Conservation (phyloP, 2,113 vertebrate genomes). For the Plestiodon gilberti region DNA sequence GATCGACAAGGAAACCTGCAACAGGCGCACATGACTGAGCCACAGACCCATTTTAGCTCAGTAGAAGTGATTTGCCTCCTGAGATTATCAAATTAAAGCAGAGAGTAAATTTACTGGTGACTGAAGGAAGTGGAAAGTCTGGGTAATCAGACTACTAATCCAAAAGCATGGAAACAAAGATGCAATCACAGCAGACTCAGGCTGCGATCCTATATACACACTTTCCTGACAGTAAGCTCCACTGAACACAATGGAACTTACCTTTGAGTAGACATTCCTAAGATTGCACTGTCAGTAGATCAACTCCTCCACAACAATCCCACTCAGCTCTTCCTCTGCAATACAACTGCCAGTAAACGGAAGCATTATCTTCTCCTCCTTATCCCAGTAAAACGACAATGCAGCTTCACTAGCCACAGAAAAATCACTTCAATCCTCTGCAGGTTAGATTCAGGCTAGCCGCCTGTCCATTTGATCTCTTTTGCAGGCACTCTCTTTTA, state of each 20-base stretch:
- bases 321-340: neutral
- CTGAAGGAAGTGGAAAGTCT: conserved; percentile 49
- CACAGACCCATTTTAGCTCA: conserved; percentile 57
- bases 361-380: neutral
- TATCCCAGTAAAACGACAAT: neutral
- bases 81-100: conserved; percentile 59
- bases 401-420: neutral
- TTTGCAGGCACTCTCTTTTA: neutral
- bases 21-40: conserved; percentile 57
- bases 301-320: neutral
- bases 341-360: neutral
- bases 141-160: conserved; percentile 44
- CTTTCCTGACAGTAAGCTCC: too few species aligned
- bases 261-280: too few species aligned
- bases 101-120: conserved; percentile 60
- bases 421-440: accelerated
- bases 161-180: neutral
- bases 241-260: too few species aligned
- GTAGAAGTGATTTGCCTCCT: conserved; percentile 59
- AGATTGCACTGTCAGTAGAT: neutral
- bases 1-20: conserved; percentile 31
- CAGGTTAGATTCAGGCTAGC: neutral
- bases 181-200: conserved; percentile 9
- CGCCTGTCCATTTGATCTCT: neutral
- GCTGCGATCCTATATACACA: neutral